A percentile compares a stretch with the other conserved stretches of the same genome.
These are phyloP conservation scores for Crocuta crocuta DNA, from an alignment of 2,113 vertebrate genomes.

Conservation along the genomic window DNA sequence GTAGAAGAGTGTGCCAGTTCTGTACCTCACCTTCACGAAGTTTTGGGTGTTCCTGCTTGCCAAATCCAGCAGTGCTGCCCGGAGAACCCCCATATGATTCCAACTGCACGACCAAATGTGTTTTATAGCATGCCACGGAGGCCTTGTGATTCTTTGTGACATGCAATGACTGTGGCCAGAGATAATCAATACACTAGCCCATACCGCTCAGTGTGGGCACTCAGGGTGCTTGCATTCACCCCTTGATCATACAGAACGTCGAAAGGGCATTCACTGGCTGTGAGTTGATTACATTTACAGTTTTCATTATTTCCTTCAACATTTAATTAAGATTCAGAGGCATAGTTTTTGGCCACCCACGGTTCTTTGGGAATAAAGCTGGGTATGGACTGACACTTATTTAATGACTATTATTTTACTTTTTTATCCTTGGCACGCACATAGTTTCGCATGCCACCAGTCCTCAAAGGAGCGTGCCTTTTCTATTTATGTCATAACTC, in stretches of 20 bases:
- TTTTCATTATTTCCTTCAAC: constrained; percentile 31
- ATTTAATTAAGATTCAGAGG: constrained; percentile 38
- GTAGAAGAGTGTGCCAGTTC: not conserved
- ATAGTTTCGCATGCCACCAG: not conserved
- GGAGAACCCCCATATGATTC: not conserved
- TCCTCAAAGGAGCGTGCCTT: not conserved
- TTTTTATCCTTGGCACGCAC: not conserved
- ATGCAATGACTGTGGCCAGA: not conserved
- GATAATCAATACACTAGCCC: not conserved
- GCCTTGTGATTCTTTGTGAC: not conserved
- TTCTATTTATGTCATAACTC: not conserved
- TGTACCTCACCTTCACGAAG: not conserved
- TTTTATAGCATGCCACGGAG: not conserved
- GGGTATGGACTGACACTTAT: not conserved
- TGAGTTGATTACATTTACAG: not conserved
- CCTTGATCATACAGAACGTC: not conserved
- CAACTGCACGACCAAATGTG: accelerated
- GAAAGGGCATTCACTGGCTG: not conserved
- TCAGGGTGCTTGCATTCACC: not conserved
- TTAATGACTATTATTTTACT: not conserved
- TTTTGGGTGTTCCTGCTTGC: not conserved
- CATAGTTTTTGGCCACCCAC: not conserved
- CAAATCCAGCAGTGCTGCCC: not conserved
- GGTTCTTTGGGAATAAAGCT: not conserved
- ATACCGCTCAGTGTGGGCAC: not conserved